Percentiles rank a stretch among this genome's conserved stretches.
These are phyloP conservation scores for Clivina fossor DNA, from an alignment of 2,888 invertebrate species.

Conservation along the genomic window DNA sequence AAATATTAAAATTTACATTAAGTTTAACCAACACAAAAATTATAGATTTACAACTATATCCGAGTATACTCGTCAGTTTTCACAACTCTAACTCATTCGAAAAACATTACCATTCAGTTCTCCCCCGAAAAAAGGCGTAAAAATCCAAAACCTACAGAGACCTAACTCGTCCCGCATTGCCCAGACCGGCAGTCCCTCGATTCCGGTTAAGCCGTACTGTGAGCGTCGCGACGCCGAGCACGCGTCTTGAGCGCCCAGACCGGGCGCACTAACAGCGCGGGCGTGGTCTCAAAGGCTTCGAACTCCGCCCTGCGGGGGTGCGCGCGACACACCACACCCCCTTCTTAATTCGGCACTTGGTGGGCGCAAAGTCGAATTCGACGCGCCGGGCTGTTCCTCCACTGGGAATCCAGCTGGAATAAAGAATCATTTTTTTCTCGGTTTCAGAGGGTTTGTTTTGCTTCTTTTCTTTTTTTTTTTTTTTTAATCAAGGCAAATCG, in stretches of 20 bases:
- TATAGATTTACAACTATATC: too few relatives aligned
- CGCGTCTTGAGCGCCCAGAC: conserved; percentile 26
- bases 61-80: too few relatives aligned
- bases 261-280: conserved; percentile 42
- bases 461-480: conserved; percentile 32
- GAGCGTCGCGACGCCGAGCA: conserved; percentile 10
- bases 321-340: conserved; percentile 1
- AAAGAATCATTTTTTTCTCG: conserved; percentile 52
- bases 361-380: too few relatives aligned
- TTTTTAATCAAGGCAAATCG: conserved; percentile 54
- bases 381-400: conserved; percentile 41
- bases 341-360: too few relatives aligned
- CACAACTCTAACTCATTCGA: too few relatives aligned
- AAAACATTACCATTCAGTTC: too few relatives aligned
- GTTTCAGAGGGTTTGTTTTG: conserved; percentile 36
- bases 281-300: conserved; percentile 42
- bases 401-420: conserved; percentile 47
- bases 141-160: too few relatives aligned
- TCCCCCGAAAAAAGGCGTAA: too few relatives aligned
- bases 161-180: too few relatives aligned
- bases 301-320: neutral
- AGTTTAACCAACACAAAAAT: too few relatives aligned
- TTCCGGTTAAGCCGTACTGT: conserved; percentile 7
- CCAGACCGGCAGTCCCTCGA: too few relatives aligned
- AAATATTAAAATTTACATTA: too few relatives aligned